Base-by-base conservation (phyloP, 2,113 vertebrate species). In the Eurypyga helias region DNA sequence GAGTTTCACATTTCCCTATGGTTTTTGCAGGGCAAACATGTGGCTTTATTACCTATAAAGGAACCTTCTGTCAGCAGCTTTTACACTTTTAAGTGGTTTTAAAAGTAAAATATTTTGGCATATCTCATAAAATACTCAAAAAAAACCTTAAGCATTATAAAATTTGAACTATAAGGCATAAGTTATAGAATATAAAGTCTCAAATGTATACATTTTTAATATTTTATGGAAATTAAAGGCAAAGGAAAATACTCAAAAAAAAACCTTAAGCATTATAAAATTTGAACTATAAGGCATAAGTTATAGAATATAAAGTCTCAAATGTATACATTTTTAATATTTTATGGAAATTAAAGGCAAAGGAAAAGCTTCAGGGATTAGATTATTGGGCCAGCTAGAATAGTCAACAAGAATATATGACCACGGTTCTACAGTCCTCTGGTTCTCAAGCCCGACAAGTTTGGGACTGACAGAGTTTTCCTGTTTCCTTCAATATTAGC, bases 41-140 rank as follows among this genome's bases (percentile, higher is more conserved):
- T 87, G 77, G 69, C 65, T 82, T 91, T 91, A 73, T 71, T 95
- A 69, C 79, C 70, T 48, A 67, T 91, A 91, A 91, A 87, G 71
- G 41, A 92, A 83, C 20, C 9, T 77, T 90, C 33, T 89, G 72
- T 92, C 81, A 71, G 72, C 81, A 94, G 28, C 61, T 94, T 95
- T 89, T 81, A 38, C 31, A 10, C 31, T 79, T 91, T 45, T 25
- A 96, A 92, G 69, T 89, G 57, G 64, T 75, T 90, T 92, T 89
- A 78, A 87, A 92, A 95, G 60, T 61, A 86, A 65, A 93, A 46
- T 8, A 20, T 83, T 91, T 92, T 80, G 17, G 13, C 70, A 43
- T 83, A 15, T 91, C 34, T 90, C 55, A 57, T 80, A 61, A 90
- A 93, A 52, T 41, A 85, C 26, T 71, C 19, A 1, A 61, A 45